Evolutionary conservation across 2,797 vertebrate species (phyloP), one percentile per base, ranked within the genome.

Genomic region (Oreortyx pictus): DNA sequence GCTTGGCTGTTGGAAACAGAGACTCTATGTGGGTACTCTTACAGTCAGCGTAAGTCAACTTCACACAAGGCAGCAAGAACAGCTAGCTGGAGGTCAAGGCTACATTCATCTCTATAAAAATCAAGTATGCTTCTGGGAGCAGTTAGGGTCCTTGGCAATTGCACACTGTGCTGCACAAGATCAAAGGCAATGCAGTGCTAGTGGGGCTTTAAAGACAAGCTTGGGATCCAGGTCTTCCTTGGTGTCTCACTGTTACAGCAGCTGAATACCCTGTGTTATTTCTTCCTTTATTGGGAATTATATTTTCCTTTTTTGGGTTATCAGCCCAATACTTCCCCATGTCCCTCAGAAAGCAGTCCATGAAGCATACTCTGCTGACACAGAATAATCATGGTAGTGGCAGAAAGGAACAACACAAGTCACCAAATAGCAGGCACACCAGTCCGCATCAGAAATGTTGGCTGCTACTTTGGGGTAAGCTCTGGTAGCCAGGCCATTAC

Each of bases 151-250:
- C 46, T 43, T 47, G 50, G 33, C 77, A 61, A n/a, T 43, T 52
- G 50, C 47, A 50, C 14, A 29, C 19, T 25, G 31, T 47, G 27
- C 68, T 61, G 33, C 49, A 8, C 19, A 46, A 76, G 68, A 57
- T 50, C 6, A 41, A 25, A 62, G 67, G 56, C 11, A 39, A 67
- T 19, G 66, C 47, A 81, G 46, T 24, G 29, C 44, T n/a, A 41
- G 41, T 18, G 60, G 68, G 35, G n/a, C 59, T 84, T 31, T 91
- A 71, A 35, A 50, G 47, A 46, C 14, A 46, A 52, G 22, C 29
- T 25, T 44, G 43, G 27, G 29, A 75, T 60, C 52, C 25, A 35
- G 0, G 0, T 41, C 60, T 74, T 50, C 43, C 24, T 33, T 33
- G 43, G 22, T 17, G 33, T 57, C 43, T 64, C 29, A 11, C 60